Percentiles rank a stretch among this genome's conserved stretches.
Conservation (phyloP, 37 sponge, comb jelly and placozoan species). For the Aplysina aerophoba region DNA sequence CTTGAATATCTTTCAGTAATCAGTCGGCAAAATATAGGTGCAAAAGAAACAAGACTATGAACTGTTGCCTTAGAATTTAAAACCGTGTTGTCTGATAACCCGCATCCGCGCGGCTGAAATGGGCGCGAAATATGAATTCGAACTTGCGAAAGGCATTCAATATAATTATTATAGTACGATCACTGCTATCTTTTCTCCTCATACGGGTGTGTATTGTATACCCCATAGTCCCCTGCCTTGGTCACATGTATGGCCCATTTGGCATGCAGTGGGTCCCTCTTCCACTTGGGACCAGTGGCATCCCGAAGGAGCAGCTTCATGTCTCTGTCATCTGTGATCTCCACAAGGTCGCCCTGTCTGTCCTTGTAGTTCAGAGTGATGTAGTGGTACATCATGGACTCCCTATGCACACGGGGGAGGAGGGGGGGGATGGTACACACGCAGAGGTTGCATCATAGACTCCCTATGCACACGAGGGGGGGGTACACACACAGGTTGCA, state of each 20-base stretch:
- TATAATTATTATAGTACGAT: too few relatives aligned
- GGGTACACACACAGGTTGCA: too few relatives aligned
- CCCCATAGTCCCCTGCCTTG: conserved; percentile 51
- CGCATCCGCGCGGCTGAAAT: too few relatives aligned
- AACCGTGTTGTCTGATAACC: too few relatives aligned
- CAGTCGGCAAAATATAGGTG: too few relatives aligned
- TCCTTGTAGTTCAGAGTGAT: conserved; percentile 86
- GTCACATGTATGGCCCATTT: conserved; percentile 87
- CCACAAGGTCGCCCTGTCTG: conserved; percentile 80
- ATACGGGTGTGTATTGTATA: conserved; percentile 78
- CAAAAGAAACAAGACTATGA: too few relatives aligned
- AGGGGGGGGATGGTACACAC: background rate
- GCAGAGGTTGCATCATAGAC: too few relatives aligned
- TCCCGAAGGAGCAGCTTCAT: conserved; percentile 65
- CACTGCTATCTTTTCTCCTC: background rate
- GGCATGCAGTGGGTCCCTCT: conserved; percentile 24
- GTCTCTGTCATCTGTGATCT: conserved; percentile 63
- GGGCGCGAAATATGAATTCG: too few relatives aligned
- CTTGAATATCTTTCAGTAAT: too few relatives aligned
- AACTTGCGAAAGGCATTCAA: too few relatives aligned
- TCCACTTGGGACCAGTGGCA: background rate
- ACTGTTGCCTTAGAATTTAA: too few relatives aligned
- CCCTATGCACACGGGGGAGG: conserved; percentile 43
- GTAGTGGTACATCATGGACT: conserved; percentile 43
- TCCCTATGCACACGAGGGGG: too few relatives aligned